These are phyloP conservation scores for Trichechus manatus DNA, from an alignment of 2,113 vertebrate species.

Conservation along the genomic window DNA sequence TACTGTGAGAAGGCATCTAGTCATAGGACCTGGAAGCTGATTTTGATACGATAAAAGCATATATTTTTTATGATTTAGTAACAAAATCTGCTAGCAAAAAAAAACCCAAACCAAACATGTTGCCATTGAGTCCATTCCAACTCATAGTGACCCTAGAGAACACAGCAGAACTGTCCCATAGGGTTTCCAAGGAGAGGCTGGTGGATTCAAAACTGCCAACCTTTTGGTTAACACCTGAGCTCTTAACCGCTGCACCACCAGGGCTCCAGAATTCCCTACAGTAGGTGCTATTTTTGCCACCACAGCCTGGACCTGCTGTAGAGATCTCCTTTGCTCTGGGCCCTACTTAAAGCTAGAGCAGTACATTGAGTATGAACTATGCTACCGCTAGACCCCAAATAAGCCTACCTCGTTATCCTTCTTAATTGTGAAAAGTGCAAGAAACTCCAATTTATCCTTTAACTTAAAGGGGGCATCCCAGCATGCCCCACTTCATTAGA, in stretches of 20 bases:
- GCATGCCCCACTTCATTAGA: not conserved
- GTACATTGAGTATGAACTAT: not conserved
- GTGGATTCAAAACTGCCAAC: no score
- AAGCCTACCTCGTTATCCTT: not conserved
- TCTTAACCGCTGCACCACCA: no score
- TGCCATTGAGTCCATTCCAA: no score
- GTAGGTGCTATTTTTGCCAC: not conserved
- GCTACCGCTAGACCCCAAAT: not conserved
- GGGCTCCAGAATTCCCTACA: not conserved
- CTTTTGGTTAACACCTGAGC: no score
- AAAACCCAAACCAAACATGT: no score
- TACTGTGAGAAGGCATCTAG: not conserved
- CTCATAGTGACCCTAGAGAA: no score
- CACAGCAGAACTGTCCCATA: no score
- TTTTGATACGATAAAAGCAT: not conserved
- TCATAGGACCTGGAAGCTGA: constrained; percentile 16
- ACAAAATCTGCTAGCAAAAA: not conserved
- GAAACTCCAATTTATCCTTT: not conserved
- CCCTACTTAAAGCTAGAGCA: not conserved
- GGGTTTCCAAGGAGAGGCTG: no score
- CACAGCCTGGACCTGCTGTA: not conserved
- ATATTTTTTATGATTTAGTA: not conserved
- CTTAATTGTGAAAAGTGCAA: not conserved
- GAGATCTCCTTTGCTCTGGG: not conserved
- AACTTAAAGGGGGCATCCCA: not conserved